These are phyloP conservation scores for Coenonympha arcania DNA, from an alignment of 2,888 invertebrate genomes.

Conservation along the genomic window DNA sequence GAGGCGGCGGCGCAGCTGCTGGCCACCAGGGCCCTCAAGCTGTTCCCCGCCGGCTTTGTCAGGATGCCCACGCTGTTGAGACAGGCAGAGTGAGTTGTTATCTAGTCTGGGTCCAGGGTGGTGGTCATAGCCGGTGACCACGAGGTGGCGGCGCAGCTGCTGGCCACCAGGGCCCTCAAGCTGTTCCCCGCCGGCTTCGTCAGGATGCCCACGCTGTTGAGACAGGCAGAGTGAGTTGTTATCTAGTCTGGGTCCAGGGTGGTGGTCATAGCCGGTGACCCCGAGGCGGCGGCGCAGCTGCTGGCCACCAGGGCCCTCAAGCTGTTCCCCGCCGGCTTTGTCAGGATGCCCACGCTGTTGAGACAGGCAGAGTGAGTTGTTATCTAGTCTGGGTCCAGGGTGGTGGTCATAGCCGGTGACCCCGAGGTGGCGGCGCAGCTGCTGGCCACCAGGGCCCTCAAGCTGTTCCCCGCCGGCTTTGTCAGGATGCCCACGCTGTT, in stretches of 20 bases:
- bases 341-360: constrained; percentile 72
- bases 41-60: constrained; percentile 82
- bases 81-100: constrained; percentile 61
- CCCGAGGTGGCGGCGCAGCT: constrained; percentile 57
- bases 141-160: constrained; percentile 60
- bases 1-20: constrained; percentile 67
- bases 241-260: constrained; percentile 28
- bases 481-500: constrained; percentile 74
- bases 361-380: constrained; percentile 65
- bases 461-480: constrained; percentile 80
- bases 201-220: constrained; percentile 69
- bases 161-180: constrained; percentile 75
- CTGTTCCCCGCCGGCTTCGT: constrained; percentile 82
- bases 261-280: constrained; percentile 31
- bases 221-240: constrained; percentile 64
- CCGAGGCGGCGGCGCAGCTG: constrained; percentile 58
- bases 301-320: constrained; percentile 76
- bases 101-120: constrained; percentile 28
- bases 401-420: constrained; percentile 32
- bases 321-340: constrained; percentile 80
- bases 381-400: constrained; percentile 25
- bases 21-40: constrained; percentile 73
- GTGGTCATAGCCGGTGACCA: constrained; percentile 31
- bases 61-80: constrained; percentile 70
- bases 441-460: constrained; percentile 75